These are phyloP conservation scores for Chromobotia macracanthus DNA, from an alignment of 2,797 vertebrate genomes.

Conservation along the genomic window DNA sequence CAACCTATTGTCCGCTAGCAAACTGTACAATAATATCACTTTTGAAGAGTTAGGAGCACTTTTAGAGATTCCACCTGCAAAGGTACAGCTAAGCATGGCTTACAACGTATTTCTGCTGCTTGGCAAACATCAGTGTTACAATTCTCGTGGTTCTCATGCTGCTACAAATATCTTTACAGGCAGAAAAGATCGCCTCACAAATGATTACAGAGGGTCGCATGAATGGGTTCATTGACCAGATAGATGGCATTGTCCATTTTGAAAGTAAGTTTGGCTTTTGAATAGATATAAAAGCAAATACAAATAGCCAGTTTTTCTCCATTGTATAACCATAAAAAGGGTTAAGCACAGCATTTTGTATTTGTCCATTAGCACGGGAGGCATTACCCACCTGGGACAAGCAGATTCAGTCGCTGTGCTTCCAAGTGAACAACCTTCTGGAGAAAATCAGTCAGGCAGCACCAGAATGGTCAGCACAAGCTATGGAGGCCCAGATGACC, in stretches of 20 bases:
- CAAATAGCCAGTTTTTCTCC: no score
- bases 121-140: neutral
- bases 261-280: conserved; percentile 86
- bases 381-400: conserved; percentile 98
- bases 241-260: conserved; percentile 97
- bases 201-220: conserved; percentile 99
- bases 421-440: conserved; percentile 97
- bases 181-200: conserved; percentile 98
- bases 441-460: conserved; percentile 95
- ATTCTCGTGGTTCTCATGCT: neutral
- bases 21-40: conserved; percentile 99
- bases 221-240: conserved; percentile 99
- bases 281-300: neutral
- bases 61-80: conserved; percentile 96
- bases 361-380: conserved; percentile 83
- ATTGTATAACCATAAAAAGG: no score
- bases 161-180: conserved; percentile 70
- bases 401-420: conserved; percentile 98
- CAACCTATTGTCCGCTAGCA: conserved; percentile 96
- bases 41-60: conserved; percentile 97
- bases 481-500: conserved; percentile 96
- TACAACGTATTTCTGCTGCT: neutral
- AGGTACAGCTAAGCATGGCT: conserved; percentile 76
- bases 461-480: conserved; percentile 95
- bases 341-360: neutral